These are phyloP conservation scores for Orientallactaga sibirica DNA, from an alignment of 2,797 vertebrate species.

Conservation along the genomic window DNA sequence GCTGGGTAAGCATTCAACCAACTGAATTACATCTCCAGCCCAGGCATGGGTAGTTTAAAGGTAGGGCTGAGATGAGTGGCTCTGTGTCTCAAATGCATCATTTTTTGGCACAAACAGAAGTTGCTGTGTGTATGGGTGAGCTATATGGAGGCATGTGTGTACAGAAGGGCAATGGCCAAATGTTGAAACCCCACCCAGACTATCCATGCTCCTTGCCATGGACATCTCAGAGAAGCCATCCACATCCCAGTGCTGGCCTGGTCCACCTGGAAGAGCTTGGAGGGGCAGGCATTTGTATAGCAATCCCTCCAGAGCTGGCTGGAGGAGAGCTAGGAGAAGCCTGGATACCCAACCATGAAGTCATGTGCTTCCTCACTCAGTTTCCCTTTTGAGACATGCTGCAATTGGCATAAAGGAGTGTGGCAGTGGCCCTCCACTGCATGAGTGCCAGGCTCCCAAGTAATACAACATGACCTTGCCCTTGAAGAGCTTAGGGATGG, in stretches of 20 bases:
- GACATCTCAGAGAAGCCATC: background rate
- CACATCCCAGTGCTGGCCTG: background rate
- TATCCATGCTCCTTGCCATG: background rate
- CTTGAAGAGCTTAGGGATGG: background rate
- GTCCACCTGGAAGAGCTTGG: too few species aligned
- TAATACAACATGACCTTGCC: background rate
- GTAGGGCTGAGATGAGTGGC: background rate
- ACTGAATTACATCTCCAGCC: too few species aligned
- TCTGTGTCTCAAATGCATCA: rapidly evolving
- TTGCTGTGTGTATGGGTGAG: background rate
- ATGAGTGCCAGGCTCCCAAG: background rate
- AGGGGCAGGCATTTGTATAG: background rate
- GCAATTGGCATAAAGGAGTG: too few species aligned
- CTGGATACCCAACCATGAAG: background rate
- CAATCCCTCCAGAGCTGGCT: background rate
- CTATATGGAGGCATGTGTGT: too few species aligned
- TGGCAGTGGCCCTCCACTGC: background rate
- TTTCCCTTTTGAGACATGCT: background rate
- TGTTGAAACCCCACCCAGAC: background rate
- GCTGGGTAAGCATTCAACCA: too few species aligned
- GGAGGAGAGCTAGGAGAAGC: background rate
- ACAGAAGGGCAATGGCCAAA: too few species aligned
- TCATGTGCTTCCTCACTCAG: background rate
- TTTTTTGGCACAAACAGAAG: background rate
- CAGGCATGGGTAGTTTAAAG: background rate